Conservation (phyloP, 2,113 vertebrate species). For the Catharus minimus region DNA sequence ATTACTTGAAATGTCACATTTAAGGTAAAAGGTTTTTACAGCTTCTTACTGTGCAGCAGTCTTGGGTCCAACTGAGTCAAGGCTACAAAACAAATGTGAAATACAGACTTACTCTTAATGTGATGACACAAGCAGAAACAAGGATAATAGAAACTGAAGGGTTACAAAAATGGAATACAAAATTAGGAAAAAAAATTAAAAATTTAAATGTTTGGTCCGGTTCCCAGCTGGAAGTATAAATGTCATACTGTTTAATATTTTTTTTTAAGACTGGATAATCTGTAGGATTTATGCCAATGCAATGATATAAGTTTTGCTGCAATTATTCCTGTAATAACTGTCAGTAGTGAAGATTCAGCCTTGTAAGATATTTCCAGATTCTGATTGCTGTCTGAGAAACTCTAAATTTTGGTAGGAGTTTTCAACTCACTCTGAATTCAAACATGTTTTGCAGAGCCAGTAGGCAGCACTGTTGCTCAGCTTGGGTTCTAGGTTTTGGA, state of each 20-base stretch:
- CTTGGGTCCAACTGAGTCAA: background rate
- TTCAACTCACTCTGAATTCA: background rate
- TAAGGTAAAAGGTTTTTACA: background rate
- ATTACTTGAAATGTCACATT: background rate
- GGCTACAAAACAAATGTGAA: background rate
- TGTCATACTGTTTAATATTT: background rate
- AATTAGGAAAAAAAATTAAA: background rate
- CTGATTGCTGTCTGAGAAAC: background rate
- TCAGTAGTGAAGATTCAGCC: background rate
- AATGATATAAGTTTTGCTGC: background rate
- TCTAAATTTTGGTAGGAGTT: background rate
- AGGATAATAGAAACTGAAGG: background rate
- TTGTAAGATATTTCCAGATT: background rate
- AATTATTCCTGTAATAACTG: background rate
- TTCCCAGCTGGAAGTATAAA: background rate
- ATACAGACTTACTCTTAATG: background rate
- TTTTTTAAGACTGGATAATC: background rate
- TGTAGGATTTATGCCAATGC: background rate
- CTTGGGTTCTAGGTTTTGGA: background rate
- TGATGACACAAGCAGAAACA: background rate
- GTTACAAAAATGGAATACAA: background rate
- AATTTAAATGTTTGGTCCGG: background rate
- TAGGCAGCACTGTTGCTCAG: background rate
- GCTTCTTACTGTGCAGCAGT: background rate
- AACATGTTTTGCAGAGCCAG: background rate